Base-by-base conservation (phyloP, 2,888 invertebrate species). In the Callimorpha dominula region DNA sequence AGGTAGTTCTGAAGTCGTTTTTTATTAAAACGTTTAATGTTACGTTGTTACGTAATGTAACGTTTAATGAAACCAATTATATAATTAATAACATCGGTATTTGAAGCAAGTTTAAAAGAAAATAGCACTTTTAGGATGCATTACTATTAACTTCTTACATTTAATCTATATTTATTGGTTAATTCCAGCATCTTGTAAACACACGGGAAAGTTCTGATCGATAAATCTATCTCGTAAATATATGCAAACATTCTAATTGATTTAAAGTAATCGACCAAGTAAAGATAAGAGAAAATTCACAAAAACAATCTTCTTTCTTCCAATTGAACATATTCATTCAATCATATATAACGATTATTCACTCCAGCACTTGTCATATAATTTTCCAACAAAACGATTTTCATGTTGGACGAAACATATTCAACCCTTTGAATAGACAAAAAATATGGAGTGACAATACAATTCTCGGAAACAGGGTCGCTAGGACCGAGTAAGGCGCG, bases 401-500 rank as follows among this genome's bases (percentile, higher is more conserved):
- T 81, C 76, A 77, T 83, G 78, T 85, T 68, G 74, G 75, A 85
- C 78, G 79, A 84, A 81, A 81, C 75, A 84, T 82, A 82, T 81
- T 84, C 83, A 84, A 81, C 79, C 78, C 78, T 84, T 84, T 85
- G 81, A 84, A 83, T 77, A 68, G 72, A 75, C 75, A 76, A 79
- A 82, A 82, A 80, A 85, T 84, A 74, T 78, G 80, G 77, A 83
- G 80, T 86, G 87, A 87, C 87, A 86, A 83, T 78, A 85, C 85
- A 85, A 86, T 87, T 85, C 85, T 80, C 77, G 79, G 50, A 57
- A 74, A 57, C 75, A 74, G 73, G 83, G 83, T 84, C 81, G 78
- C 63, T 74, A 54, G 73, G 78, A 74, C 77, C 75, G 75, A 17
- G 71, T 67, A n/a, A n/a, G 75, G 65, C 54, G 43, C 62, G 40